These are phyloP conservation scores for Lasiurus borealis DNA, from an alignment of 2,113 vertebrate species.

Conservation along the genomic window DNA sequence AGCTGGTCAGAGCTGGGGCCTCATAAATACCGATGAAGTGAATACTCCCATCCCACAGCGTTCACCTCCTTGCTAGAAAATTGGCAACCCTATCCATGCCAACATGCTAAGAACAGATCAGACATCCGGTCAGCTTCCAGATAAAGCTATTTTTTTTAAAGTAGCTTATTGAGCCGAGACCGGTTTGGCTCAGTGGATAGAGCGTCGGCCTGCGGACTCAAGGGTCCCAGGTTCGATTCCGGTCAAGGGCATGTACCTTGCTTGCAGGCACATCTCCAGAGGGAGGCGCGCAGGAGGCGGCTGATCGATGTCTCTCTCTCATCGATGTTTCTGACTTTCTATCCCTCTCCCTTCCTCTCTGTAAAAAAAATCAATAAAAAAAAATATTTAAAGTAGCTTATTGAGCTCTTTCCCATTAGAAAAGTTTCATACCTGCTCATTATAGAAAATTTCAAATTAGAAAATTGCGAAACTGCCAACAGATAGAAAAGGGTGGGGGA, in stretches of 20 bases:
- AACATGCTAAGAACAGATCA: background rate
- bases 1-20: background rate
- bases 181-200: too few relatives aligned
- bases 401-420: background rate
- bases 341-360: too few relatives aligned
- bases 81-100: background rate
- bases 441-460: background rate
- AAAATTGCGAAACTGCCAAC: background rate
- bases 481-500: background rate
- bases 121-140: background rate
- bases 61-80: background rate
- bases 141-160: background rate
- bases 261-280: too few relatives aligned
- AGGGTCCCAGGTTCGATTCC: too few relatives aligned
- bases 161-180: too few relatives aligned
- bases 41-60: background rate
- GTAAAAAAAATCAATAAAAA: too few relatives aligned
- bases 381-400: too few relatives aligned
- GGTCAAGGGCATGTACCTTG: too few relatives aligned
- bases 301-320: too few relatives aligned
- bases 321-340: too few relatives aligned
- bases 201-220: too few relatives aligned
- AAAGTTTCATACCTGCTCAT: background rate
- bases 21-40: rapidly evolving
- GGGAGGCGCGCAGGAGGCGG: too few relatives aligned